phyloP scores from a whole-genome alignment of 2,113 vertebrate species.

The Suncus etruscus region DNA sequence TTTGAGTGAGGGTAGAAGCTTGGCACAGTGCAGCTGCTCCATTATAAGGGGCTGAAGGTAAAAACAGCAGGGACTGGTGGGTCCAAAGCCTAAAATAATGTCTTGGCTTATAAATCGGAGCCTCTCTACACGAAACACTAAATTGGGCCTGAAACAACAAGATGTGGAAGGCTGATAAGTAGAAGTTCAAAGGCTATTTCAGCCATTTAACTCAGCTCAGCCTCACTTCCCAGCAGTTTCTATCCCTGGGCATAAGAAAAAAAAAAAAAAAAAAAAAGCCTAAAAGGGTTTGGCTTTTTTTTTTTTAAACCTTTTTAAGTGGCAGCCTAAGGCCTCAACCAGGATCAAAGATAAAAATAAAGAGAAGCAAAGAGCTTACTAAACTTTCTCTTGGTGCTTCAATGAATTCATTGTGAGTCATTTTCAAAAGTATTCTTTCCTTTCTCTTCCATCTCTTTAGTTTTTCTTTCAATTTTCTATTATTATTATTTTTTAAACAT shows the following conservation, averaged over 20 bases:
- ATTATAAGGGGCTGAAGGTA: not conserved
- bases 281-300: constrained; percentile 6
- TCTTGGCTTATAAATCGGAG: not conserved
- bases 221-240: too few species aligned
- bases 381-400: too few species aligned
- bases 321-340: not conserved
- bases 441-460: too few species aligned
- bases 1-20: too few species aligned
- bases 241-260: not conserved
- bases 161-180: accelerated
- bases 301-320: not conserved
- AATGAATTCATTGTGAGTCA: too few species aligned
- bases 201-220: not conserved
- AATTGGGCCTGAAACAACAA: too few species aligned
- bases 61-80: too few species aligned
- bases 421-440: too few species aligned
- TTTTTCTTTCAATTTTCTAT: too few species aligned
- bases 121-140: not conserved
- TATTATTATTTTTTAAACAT: too few species aligned
- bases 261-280: not conserved
- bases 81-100: not conserved
- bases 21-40: constrained; percentile 41
- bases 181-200: not conserved
- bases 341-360: not conserved
- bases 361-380: too few species aligned